Percentiles rank a stretch among this genome's conserved stretches.
phyloP scores from a whole-genome alignment of 2,113 vertebrate genomes.

The Ammodramus savannarum region DNA sequence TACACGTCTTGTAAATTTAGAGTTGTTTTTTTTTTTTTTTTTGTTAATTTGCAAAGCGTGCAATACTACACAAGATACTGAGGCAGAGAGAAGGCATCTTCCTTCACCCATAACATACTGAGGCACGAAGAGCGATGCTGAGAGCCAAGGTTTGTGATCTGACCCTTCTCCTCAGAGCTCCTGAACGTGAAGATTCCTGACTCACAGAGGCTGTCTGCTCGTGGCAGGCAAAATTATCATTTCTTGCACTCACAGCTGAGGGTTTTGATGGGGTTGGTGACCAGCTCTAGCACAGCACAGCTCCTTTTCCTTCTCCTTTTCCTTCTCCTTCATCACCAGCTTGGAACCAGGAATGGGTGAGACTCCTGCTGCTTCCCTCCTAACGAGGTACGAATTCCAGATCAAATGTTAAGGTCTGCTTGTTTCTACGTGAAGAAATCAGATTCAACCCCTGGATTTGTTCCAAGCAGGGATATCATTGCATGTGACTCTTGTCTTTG shows the following conservation, averaged over 20 bases:
- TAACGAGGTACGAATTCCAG: neutral
- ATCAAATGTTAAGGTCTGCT: neutral
- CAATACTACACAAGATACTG: neutral
- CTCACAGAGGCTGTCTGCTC: neutral
- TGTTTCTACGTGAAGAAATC: neutral
- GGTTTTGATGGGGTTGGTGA: neutral
- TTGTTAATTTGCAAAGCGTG: neutral
- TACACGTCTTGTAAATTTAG: neutral
- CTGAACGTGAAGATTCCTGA: neutral
- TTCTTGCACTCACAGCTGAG: neutral
- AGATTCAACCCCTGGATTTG: neutral
- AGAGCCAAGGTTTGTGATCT: neutral
- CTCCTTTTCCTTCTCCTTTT: neutral
- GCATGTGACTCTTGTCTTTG: neutral
- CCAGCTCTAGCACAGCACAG: neutral
- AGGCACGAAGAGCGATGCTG: neutral
- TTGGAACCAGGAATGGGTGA: neutral
- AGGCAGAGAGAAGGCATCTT: neutral
- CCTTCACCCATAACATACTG: neutral
- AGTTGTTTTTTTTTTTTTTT: neutral
- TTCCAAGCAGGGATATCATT: constrained; percentile 8
- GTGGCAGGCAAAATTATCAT: neutral
- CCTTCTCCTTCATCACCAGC: neutral
- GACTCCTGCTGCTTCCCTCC: constrained; percentile 5
- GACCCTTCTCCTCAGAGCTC: neutral